Base-by-base conservation (phyloP, 2,797 vertebrate species). In the Molothrus ater region DNA sequence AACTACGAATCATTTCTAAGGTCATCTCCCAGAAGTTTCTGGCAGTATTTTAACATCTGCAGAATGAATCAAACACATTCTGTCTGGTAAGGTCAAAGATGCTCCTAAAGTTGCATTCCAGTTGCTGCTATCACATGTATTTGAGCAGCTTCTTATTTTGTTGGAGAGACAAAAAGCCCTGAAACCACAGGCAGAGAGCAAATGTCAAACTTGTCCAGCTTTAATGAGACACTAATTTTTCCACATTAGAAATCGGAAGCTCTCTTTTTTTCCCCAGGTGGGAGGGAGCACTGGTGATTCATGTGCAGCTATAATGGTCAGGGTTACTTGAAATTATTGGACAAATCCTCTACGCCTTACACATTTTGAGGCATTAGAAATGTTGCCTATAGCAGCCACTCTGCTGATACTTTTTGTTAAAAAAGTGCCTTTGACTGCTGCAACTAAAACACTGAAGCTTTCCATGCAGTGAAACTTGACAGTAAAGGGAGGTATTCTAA, bases 41-140 rank as follows among this genome's bases (percentile, higher is more conserved):
- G 63, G 47, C 72, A 94, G 86, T 24, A 63, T 82, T 95, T 95
- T 75, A 89, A 94, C 95, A 91, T 91, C 95, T 94, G 87, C 84
- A 95, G 80, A 94, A 88, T 69, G 61, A 95, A 92, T 96, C 90
- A 95, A 95, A 93, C 13, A 38, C 66, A 80, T 69, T 93, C 61
- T 85, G 57, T 63, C 92, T 92, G 54, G 38, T 80, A 94, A 97
- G 92, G 95, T 96, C 96, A 97, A 94, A 95, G 90, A 93, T 79
- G 93, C 60, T 92, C 74, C 75, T 89, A 19, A 95, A 95, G 78
- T 48, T 92, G 71, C 86, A 76, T 96, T 94, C 76, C 93, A 93
- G 78, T 85, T 80, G 91, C 87, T 92, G 80, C 78, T 85, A 69
- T 70, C 79, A 84, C 76, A 93, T 38, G 34, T 80, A 86, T 11